Percentiles rank a stretch among this genome's conserved stretches.
phyloP scores from a whole-genome alignment of 23 tunicate species.

The Botrylloides violaceus region DNA sequence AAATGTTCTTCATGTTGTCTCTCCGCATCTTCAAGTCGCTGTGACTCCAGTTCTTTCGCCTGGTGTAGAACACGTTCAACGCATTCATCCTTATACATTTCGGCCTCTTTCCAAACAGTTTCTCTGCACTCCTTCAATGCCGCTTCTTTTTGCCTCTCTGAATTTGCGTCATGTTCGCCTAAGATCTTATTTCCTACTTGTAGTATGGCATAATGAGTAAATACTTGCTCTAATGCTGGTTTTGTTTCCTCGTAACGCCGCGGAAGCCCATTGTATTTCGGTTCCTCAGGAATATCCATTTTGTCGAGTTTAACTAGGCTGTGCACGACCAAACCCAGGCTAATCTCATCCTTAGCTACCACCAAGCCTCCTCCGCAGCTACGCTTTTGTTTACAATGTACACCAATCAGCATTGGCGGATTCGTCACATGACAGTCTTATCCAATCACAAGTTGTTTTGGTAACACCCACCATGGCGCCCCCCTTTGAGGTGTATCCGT shows the following conservation, averaged over 20 bases:
- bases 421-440: neutral
- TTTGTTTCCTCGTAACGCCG: constrained; percentile 80
- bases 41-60: constrained; percentile 21
- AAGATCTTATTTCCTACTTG: constrained; percentile 51
- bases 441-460: too few species aligned
- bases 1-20: constrained; percentile 33
- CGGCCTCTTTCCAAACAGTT: constrained; percentile 65
- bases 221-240: constrained; percentile 79
- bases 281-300: constrained; percentile 11
- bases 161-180: constrained; percentile 13
- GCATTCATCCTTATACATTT: constrained; percentile 57
- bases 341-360: too few species aligned
- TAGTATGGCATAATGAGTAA: constrained; percentile 43
- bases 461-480: too few species aligned
- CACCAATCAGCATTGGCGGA: neutral
- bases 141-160: constrained; percentile 15
- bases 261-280: constrained; percentile 36
- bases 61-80: constrained; percentile 40
- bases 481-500: too few species aligned
- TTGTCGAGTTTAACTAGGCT: neutral
- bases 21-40: constrained; percentile 10
- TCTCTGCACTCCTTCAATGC: constrained; percentile 35
- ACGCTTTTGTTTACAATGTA: neutral
- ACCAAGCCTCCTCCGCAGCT: too few species aligned
- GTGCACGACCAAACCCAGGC: neutral